phyloP scores from a whole-genome alignment of 1,140 invertebrate species.

The Amyelois transitella region DNA sequence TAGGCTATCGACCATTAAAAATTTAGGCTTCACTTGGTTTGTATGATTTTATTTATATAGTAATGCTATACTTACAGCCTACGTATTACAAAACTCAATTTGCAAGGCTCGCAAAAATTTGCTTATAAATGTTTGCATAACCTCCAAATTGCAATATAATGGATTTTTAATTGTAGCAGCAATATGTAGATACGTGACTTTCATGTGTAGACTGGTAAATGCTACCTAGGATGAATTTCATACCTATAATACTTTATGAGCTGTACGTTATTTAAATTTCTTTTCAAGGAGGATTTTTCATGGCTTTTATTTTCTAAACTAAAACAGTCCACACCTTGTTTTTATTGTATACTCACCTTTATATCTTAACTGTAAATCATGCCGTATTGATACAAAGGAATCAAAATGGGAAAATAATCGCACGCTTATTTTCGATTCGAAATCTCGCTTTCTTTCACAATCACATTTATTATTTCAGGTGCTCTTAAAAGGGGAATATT shows the following conservation, averaged over 20 bases:
- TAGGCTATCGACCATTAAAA: no score
- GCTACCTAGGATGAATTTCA: no score
- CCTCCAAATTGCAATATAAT: neutral
- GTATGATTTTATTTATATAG: neutral
- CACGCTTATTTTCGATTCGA: neutral
- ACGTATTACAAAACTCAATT: neutral
- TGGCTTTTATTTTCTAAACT: no score
- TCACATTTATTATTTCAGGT: constrained; percentile 12
- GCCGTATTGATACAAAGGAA: neutral
- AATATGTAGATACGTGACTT: neutral
- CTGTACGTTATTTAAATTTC: no score
- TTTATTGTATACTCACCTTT: no score
- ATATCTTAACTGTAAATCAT: neutral
- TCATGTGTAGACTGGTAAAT: neutral
- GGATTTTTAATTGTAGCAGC: neutral
- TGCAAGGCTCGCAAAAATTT: neutral
- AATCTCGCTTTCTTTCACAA: constrained; percentile 1
- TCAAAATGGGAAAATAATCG: neutral
- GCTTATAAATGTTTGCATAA: neutral
- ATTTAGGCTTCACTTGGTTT: no score
- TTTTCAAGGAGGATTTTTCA: no score
- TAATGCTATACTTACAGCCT: neutral
- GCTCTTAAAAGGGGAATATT: constrained; percentile 8
- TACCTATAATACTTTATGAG: no score
- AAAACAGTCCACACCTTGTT: no score